Evolutionary conservation across 2,113 vertebrate genomes (phyloP).

Genomic region (Chionomys nivalis): DNA sequence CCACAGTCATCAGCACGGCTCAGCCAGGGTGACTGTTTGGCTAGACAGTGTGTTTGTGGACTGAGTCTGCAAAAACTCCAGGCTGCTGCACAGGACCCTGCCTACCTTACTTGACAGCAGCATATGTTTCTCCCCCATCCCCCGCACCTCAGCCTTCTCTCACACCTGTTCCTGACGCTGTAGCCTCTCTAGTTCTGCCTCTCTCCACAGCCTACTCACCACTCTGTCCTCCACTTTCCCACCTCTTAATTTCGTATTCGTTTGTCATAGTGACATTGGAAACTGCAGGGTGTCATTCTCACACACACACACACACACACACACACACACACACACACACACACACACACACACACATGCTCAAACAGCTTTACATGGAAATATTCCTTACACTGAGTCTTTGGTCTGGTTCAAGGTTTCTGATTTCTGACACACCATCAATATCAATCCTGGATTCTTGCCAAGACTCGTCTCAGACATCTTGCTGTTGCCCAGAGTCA

Average conservation of each 20-base stretch:
- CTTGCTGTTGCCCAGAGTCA: neutral
- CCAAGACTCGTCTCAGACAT: neutral
- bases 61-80: neutral
- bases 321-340: too few species aligned
- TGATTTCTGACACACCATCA: neutral
- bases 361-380: neutral
- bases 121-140: neutral
- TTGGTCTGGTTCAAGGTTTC: neutral
- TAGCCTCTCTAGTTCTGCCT: neutral
- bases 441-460: neutral
- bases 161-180: neutral
- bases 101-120: neutral
- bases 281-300: neutral
- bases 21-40: neutral
- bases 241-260: neutral
- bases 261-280: neutral
- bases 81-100: neutral
- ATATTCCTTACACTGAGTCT: neutral
- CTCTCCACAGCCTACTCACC: neutral
- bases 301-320: too few species aligned
- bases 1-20: neutral
- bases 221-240: neutral
- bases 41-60: neutral
- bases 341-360: neutral
- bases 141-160: neutral